Evolutionary conservation across 2,113 vertebrate genomes (phyloP).

Genomic region (Orthonyx spaldingii): DNA sequence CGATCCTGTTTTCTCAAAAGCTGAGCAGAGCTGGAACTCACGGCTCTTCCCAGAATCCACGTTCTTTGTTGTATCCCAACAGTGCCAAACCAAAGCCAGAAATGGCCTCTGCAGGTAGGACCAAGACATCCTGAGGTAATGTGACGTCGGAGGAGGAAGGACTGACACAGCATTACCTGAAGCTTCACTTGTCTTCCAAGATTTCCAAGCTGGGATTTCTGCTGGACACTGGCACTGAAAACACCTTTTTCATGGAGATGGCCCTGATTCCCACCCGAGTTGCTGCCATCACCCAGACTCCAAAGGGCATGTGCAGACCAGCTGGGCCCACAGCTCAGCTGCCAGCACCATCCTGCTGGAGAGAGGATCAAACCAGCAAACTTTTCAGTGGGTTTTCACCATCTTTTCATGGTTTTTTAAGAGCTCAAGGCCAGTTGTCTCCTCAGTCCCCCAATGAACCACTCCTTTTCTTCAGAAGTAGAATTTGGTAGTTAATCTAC

Average conservation of each 20-base stretch:
- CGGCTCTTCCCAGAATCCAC: background rate
- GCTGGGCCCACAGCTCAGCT: background rate
- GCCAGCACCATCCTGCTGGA: background rate
- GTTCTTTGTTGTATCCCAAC: background rate
- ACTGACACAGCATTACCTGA: background rate
- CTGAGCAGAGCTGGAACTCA: background rate
- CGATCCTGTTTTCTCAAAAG: background rate
- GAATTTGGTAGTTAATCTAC: background rate
- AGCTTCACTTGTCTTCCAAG: background rate
- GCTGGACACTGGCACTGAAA: background rate
- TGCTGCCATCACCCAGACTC: background rate
- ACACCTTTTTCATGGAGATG: background rate
- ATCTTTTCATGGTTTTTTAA: background rate
- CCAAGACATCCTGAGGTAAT: background rate
- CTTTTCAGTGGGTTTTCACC: background rate
- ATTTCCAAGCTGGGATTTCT: background rate
- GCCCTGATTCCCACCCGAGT: rapidly evolving
- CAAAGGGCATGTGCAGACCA: background rate
- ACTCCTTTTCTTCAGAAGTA: background rate
- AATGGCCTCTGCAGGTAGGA: background rate
- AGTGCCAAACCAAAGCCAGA: background rate
- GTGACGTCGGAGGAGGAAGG: background rate
- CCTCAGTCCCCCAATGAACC: background rate
- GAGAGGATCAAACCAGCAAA: background rate
- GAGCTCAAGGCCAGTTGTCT: background rate